These are phyloP conservation scores for Calidris pygmaea DNA, from an alignment of 2,113 vertebrate species.

Conservation along the genomic window DNA sequence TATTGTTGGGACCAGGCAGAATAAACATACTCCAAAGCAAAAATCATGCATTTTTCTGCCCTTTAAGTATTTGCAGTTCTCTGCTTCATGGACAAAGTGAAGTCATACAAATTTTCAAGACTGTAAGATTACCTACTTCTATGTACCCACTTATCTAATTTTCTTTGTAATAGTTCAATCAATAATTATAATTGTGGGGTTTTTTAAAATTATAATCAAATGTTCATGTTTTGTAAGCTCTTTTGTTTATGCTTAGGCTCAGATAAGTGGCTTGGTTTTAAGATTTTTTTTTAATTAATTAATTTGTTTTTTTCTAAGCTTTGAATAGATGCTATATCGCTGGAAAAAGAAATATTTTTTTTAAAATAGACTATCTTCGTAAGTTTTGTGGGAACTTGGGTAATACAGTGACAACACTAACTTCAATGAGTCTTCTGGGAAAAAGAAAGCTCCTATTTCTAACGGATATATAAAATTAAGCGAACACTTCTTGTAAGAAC, in stretches of 20 bases:
- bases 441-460: neutral
- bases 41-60: neutral
- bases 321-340: neutral
- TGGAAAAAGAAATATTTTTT: neutral
- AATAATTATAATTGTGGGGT: neutral
- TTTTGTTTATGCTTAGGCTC: neutral
- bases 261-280: neutral
- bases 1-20: neutral
- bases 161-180: neutral
- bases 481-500: neutral
- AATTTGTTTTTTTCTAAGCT: neutral
- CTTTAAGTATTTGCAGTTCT: neutral
- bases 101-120: neutral
- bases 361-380: neutral
- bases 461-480: neutral
- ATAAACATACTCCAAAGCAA: neutral
- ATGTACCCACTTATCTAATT: neutral
- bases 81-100: neutral
- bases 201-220: neutral
- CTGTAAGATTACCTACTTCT: neutral
- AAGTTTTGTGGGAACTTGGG: neutral
- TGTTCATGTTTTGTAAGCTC: neutral
- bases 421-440: neutral
- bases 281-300: neutral
- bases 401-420: neutral